Evolutionary conservation across 2,888 invertebrate genomes (phyloP).

Genomic region (Monopis laevigella): DNA sequence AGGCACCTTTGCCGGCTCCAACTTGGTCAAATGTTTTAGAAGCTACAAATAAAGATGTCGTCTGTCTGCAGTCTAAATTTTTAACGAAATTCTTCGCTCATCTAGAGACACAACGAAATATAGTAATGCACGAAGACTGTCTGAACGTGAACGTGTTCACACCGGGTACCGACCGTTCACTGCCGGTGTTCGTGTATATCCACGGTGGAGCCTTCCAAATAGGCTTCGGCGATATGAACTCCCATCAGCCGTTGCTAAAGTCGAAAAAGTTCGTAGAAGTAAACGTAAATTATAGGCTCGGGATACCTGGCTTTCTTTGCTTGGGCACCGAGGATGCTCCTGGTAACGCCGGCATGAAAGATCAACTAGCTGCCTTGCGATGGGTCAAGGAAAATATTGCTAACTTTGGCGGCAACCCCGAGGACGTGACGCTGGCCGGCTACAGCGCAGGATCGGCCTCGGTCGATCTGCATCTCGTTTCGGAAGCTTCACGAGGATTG

Average conservation of each 20-base stretch:
- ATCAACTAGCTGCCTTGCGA: slow-evolving; percentile 11
- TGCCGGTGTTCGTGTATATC: slow-evolving; percentile 11
- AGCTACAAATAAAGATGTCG: slow-evolving; percentile 10
- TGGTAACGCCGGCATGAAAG: slow-evolving; percentile 12
- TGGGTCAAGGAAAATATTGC: slow-evolving; percentile 11
- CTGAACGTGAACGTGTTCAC: slow-evolving; percentile 12
- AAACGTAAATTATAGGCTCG: slow-evolving; percentile 11
- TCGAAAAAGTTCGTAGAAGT: slow-evolving; percentile 8
- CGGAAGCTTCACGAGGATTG: background rate
- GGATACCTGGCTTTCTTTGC: slow-evolving; percentile 9
- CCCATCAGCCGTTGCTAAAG: background rate
- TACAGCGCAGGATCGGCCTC: slow-evolving; percentile 7
- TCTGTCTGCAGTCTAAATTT: slow-evolving; percentile 12
- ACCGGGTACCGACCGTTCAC: background rate
- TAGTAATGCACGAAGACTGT: slow-evolving; percentile 10
- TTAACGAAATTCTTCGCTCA: background rate
- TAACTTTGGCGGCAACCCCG: slow-evolving; percentile 8
- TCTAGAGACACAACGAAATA: background rate
- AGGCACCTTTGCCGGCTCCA: slow-evolving; percentile 14
- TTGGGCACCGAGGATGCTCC: slow-evolving; percentile 7
- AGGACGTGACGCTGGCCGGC: slow-evolving; percentile 10
- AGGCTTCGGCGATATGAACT: slow-evolving; percentile 8
- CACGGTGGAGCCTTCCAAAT: slow-evolving; percentile 13
- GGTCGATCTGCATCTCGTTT: slow-evolving; percentile 9
- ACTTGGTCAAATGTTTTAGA: slow-evolving; percentile 12